phyloP scores from a whole-genome alignment of 1,140 invertebrate genomes.

The Colletes latitarsis region DNA sequence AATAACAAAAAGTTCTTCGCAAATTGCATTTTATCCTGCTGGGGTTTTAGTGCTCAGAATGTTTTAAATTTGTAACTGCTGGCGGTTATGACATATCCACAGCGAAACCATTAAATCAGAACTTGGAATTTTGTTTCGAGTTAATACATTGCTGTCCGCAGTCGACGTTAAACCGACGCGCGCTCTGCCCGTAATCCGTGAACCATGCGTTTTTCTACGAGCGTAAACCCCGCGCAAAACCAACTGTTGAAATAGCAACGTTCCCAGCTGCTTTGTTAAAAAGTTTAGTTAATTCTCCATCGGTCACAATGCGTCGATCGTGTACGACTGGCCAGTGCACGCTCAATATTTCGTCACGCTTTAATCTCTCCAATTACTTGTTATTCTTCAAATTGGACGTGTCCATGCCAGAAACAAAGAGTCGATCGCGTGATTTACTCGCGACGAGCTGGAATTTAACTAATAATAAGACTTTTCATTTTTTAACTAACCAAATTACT shows the following conservation, averaged over 20 bases:
- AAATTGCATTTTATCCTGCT: not conserved
- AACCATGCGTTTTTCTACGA: constrained; percentile 8
- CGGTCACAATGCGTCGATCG: not conserved
- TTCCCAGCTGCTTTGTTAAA: constrained; percentile 1
- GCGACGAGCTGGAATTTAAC: too few relatives aligned
- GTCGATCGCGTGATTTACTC: too few relatives aligned
- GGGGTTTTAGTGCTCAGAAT: not conserved
- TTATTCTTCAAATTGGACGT: too few relatives aligned
- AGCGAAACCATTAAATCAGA: not conserved
- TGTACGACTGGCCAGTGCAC: too few relatives aligned
- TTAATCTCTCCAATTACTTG: not conserved
- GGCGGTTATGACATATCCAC: not conserved
- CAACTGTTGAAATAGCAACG: constrained; percentile 16
- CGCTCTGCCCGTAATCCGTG: constrained; percentile 1
- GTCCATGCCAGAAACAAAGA: too few relatives aligned
- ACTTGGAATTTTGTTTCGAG: not conserved
- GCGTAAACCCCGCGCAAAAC: constrained; percentile 12
- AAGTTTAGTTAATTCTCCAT: not conserved
- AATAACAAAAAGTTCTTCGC: not conserved
- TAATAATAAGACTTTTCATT: too few relatives aligned
- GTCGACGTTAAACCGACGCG: constrained; percentile 5
- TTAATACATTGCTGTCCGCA: constrained; percentile 17
- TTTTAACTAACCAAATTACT: too few relatives aligned
- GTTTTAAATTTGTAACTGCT: not conserved
- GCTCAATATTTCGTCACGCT: not conserved